A percentile compares a stretch with the other conserved stretches of the same genome.
Evolutionary conservation across 2,888 invertebrate genomes (phyloP).

Genomic region (Cantharis flavilabris): DNA sequence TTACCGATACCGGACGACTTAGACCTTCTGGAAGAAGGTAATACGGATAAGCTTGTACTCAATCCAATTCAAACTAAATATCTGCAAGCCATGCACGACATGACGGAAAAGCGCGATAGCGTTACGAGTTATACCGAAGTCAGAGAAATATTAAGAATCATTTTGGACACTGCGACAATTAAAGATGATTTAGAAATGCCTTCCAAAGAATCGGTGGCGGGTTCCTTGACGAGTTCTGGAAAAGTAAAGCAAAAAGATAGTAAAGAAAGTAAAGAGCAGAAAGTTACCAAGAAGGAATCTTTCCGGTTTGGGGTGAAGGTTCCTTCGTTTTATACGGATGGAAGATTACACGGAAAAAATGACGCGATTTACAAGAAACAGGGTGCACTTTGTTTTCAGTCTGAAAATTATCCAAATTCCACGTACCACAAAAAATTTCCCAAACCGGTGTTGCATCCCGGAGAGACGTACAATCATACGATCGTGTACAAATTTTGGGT

Average conservation of each 20-base stretch:
- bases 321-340: conserved; percentile 8
- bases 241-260: not conserved
- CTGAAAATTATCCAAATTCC: conserved; percentile 90
- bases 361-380: conserved; percentile 73
- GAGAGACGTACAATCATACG: conserved; percentile 70
- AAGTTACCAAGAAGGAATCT: conserved; percentile 7
- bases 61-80: conserved; percentile 17
- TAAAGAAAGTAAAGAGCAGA: not conserved
- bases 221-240: not conserved
- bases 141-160: conserved; percentile 7
- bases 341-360: conserved; percentile 64
- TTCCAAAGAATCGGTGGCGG: not conserved
- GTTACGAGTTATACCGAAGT: not conserved
- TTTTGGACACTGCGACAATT: conserved; percentile 1
- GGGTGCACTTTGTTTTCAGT: conserved; percentile 82
- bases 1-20: not conserved
- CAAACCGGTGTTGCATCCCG: conserved; percentile 69
- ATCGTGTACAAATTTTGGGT: conserved; percentile 76
- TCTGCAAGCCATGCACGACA: conserved; percentile 10
- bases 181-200: conserved; percentile 5
- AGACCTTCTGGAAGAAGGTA: not conserved
- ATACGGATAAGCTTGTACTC: not conserved
- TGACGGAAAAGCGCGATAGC: not conserved
- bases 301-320: conserved; percentile 6
- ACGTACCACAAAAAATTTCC: conserved; percentile 69